These are phyloP conservation scores for Tenualosa ilisha DNA, from an alignment of 2,797 vertebrate species.

Conservation along the genomic window DNA sequence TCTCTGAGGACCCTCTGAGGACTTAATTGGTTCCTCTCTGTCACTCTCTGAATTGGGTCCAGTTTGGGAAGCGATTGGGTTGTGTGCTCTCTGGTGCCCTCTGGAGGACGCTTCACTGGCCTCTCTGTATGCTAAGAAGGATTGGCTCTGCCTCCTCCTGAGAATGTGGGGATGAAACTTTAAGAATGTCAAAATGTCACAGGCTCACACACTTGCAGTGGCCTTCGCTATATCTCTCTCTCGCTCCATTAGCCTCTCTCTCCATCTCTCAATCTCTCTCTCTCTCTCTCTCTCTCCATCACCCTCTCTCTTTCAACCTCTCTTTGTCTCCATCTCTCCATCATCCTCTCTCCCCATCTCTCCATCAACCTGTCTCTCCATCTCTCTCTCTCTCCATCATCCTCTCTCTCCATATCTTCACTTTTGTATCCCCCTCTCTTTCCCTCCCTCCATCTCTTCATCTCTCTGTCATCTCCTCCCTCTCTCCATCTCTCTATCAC, in stretches of 20 bases:
- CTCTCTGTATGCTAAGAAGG: conserved; percentile 10
- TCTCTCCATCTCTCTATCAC: too few relatives aligned
- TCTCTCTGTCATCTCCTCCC: neutral
- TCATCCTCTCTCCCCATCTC: too few relatives aligned
- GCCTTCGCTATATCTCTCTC: neutral
- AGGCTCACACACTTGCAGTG: neutral
- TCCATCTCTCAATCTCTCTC: too few relatives aligned
- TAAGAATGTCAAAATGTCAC: conserved; percentile 17
- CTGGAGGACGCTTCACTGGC: neutral
- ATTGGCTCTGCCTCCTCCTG: neutral
- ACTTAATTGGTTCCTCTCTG: too few relatives aligned
- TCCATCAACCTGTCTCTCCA: too few relatives aligned
- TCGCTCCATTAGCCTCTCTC: neutral
- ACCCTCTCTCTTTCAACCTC: neutral
- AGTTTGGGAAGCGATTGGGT: neutral
- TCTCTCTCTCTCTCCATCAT: too few relatives aligned
- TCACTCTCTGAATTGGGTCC: neutral
- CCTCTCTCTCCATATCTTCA: too few relatives aligned
- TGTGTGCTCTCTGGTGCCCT: neutral
- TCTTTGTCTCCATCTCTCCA: neutral
- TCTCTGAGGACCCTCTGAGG: too few relatives aligned
- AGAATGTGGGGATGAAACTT: neutral
- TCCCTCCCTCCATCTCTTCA: neutral
- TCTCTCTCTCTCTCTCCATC: too few relatives aligned
- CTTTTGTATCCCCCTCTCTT: neutral